Base-by-base conservation (phyloP, 2,113 vertebrate species). In the Gorsachius goisagi region DNA sequence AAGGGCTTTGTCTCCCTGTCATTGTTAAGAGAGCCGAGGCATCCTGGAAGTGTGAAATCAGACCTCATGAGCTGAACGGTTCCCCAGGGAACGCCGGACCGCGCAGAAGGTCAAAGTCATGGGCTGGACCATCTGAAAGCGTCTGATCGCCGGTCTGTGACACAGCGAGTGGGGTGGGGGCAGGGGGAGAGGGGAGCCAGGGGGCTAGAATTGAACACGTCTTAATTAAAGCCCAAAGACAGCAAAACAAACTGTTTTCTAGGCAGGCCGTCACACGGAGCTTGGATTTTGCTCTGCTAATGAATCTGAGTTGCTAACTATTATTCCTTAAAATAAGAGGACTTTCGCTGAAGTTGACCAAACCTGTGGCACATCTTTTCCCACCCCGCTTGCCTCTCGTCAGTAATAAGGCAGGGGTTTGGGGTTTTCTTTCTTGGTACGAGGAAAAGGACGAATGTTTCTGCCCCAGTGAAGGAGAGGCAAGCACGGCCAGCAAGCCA, bases 1-100 rank as follows among this genome's bases (percentile, higher is more conserved):
- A 98, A 98, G 98, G 98, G 98, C 98, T 99, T 99, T 99, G 99
- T 99, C 98, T 98, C 98, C 98, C 98, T 98, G 98, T 98, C 98
- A 98, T 99, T 99, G 98, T 98, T 98, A 97, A 95, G 98, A 98
- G 98, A 98, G 98, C 98, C 55, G 95, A 98, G 98, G 98, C 98
- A 98, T 98, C 97, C 98, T 98, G 98, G 97, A 98, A 98, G 98
- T 99, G 98, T 99, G 98, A 99, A 99, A 99, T 99, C 98, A 99
- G 98, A 99, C 98, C 98, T 99, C 98, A 98, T 98, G 98, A 98
- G 98, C 98, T 98, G 98, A 98, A 98, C 98, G 97, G 98, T 99
- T 98, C 98, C 98, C 98, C 98, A 97, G 99, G 99, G 99, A 99
- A 99, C 98, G 97, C 98, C 37, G 97, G 98, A 98, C 98, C 88